Base-by-base conservation (phyloP, 2,888 invertebrate species). In the Clivina fossor region DNA sequence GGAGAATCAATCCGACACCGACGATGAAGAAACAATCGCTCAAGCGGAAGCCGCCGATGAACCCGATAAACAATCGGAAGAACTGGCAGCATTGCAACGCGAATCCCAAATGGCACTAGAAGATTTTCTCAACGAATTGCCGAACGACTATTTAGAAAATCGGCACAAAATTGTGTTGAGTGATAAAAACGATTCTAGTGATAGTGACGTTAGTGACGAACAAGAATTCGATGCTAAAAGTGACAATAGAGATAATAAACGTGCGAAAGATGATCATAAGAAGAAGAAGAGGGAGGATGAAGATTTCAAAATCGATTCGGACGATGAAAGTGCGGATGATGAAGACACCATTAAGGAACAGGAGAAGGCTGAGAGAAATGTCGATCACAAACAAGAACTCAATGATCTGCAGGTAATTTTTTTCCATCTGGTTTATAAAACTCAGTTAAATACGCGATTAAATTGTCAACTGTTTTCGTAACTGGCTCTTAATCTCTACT, bases 1-100 rank as follows among this genome's bases (percentile, higher is more conserved):
- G 50, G 82, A 77, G 63, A 84, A 82, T 65, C 85, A 84, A 67
- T 84, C 82, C 62, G 88, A 86, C 5, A 83, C 84, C 63, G 92
- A 93, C 75, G 95, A 95, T 73, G 95, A 96, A 76, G 93, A 93
- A 76, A 95, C 93, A 18, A 95, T 95, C 68, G 93, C 89, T 20
- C 88, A 87, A 70, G 88, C 89, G 57, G 90, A 91, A 72, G 78
- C 78, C 8, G 74, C 73, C 1, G 80, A 81, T 63, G 79, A 75
- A 62, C 67, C 68, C 56, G 77, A 76, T 65, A 82, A 81, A 60
- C 78, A 80, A 46, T 78, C 78, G 63, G 83, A 81, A 67, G 96
- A 97, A 78, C 80, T 96, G 16, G 90, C 88, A 65, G 85, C 89
- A 57, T 78, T 97, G 66, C 87, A 89, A 67, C 85, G 88, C 71